Evolutionary conservation across 2,888 invertebrate genomes (phyloP).

Genomic region (Lasioglossum oenotherae): DNA sequence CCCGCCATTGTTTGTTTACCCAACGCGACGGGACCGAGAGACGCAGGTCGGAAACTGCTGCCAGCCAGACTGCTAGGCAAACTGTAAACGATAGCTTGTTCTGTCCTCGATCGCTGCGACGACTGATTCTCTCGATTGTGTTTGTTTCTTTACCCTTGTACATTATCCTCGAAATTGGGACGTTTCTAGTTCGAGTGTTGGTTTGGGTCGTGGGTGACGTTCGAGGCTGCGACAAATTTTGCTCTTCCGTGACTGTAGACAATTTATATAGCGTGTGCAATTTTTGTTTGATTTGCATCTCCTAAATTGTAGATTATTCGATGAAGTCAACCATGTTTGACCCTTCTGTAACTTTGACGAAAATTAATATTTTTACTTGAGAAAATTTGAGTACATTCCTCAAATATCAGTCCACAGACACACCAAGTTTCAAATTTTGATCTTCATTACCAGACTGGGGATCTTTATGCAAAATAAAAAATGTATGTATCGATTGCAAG

Average conservation of each 20-base stretch:
- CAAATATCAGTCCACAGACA: accelerated
- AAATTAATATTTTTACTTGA: background rate
- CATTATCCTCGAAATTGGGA: background rate
- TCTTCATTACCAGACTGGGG: background rate
- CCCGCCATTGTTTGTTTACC: conserved; percentile 45
- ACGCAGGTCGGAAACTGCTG: conserved; percentile 7
- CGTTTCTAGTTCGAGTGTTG: background rate
- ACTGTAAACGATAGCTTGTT: conserved; percentile 12
- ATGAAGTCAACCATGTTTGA: background rate
- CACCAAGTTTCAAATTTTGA: background rate
- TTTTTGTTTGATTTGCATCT: background rate
- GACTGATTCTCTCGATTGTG: background rate
- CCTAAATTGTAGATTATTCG: background rate
- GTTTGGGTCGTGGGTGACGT: background rate
- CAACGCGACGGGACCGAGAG: background rate
- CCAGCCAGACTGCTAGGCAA: background rate
- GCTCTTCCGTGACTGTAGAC: no score
- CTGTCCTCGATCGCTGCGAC: background rate
- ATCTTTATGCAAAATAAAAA: no score
- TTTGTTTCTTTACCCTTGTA: background rate
- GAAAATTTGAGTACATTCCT: background rate
- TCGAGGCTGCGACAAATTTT: no score
- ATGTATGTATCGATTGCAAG: no score
- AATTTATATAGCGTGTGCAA: background rate
- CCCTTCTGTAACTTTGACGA: background rate